A percentile compares a stretch with the other conserved stretches of the same genome.
These are phyloP conservation scores for Pithys albifrons DNA, from an alignment of 2,113 vertebrate species.

Conservation along the genomic window DNA sequence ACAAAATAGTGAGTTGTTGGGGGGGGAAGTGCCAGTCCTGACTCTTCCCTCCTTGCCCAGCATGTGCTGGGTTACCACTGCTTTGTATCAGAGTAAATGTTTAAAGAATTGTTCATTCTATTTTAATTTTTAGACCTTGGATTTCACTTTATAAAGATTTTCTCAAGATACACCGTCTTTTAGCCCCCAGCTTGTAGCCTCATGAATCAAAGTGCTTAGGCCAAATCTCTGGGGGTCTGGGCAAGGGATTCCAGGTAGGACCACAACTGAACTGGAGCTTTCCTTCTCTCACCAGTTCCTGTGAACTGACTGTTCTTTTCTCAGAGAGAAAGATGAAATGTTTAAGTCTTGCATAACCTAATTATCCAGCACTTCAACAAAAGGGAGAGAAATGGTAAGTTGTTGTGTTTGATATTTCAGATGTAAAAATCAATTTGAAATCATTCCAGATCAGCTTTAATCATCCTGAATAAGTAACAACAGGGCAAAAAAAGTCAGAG, in stretches of 20 bases:
- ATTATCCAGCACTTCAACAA: background rate
- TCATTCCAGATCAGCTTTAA: slow-evolving; percentile 2
- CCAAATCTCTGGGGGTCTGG: background rate
- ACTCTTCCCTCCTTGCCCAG: background rate
- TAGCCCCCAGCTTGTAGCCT: background rate
- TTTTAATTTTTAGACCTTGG: background rate
- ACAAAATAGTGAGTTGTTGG: background rate
- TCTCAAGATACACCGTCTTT: background rate
- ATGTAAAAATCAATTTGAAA: slow-evolving; percentile 6
- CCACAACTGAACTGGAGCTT: background rate
- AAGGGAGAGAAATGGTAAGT: background rate
- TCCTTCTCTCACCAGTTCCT: background rate
- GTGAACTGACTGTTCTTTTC: background rate
- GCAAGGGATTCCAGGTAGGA: background rate
- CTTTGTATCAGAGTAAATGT: background rate
- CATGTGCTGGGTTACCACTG: background rate
- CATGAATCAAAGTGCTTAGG: background rate
- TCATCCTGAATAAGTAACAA: background rate
- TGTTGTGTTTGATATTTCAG: slow-evolving; percentile 4
- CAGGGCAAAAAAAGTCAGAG: background rate
- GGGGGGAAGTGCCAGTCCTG: background rate
- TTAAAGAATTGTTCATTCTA: background rate
- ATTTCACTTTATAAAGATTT: background rate
- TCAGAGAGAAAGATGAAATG: background rate
- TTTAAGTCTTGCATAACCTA: background rate